These are phyloP conservation scores for Andrena minutula DNA, from an alignment of 2,888 invertebrate genomes.

Conservation along the genomic window DNA sequence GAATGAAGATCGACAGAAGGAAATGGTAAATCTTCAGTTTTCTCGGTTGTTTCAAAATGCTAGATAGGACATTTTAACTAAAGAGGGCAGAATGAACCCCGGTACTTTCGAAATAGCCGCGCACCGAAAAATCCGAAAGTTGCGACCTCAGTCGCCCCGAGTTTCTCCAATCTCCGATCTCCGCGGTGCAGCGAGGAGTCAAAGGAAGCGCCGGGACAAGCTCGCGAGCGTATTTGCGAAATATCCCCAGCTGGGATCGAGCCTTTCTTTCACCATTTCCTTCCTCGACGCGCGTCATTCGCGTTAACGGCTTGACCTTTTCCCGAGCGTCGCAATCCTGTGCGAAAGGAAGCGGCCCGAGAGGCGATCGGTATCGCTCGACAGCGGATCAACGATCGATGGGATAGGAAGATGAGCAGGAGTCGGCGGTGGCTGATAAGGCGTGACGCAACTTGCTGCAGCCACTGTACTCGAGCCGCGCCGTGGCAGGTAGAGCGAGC, in stretches of 20 bases:
- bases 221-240: constrained; percentile 40
- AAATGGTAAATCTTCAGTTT: no score
- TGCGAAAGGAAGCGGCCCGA: not conserved
- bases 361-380: constrained; percentile 3
- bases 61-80: no score
- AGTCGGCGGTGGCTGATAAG: constrained; percentile 36
- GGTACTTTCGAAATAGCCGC: no score
- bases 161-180: not conserved
- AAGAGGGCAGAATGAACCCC: no score
- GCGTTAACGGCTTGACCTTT: constrained; percentile 45
- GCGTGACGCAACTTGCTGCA: constrained; percentile 78
- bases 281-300: constrained; percentile 37
- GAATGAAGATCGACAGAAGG: no score
- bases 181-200: not conserved
- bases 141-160: not conserved
- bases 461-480: constrained; percentile 76
- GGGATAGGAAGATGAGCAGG: constrained; percentile 18
- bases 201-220: constrained; percentile 19
- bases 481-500: constrained; percentile 49
- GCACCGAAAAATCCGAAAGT: no score
- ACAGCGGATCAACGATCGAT: constrained; percentile 50
- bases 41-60: no score
- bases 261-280: constrained; percentile 60
- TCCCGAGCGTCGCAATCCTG: constrained; percentile 35
- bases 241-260: constrained; percentile 26